Percentiles rank a stretch among this genome's conserved stretches.
Conservation (phyloP, 2,113 vertebrate species). For the Phaethornis superciliosus region DNA sequence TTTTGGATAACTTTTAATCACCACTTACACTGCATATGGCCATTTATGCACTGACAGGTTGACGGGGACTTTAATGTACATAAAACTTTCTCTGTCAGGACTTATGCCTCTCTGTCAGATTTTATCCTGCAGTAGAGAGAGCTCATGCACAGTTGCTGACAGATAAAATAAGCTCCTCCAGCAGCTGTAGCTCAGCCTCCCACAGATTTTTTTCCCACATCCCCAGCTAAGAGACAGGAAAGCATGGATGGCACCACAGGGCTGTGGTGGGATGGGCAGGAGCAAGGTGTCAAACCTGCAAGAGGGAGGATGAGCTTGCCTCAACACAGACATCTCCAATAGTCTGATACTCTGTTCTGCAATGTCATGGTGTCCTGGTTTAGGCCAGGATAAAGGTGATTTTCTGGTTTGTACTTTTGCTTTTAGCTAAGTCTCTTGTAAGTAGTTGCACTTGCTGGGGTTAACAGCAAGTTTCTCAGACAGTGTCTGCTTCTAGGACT, state of each 20-base stretch:
- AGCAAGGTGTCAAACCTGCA: rapidly evolving
- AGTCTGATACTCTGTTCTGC: neutral
- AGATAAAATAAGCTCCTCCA: conserved; percentile 66
- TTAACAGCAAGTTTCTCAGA: too few relatives aligned
- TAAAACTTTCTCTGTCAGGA: conserved; percentile 66
- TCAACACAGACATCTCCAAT: rapidly evolving
- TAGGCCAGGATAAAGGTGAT: too few relatives aligned
- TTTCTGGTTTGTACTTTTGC: too few relatives aligned
- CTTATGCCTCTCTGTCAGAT: conserved; percentile 61
- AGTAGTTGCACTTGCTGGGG: too few relatives aligned
- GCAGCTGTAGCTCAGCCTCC: conserved; percentile 60
- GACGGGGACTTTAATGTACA: conserved; percentile 58
- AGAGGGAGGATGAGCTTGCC: neutral
- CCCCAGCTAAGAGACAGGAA: neutral
- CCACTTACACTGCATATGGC: conserved; percentile 31
- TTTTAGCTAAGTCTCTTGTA: too few relatives aligned
- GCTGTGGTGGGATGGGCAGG: rapidly evolving
- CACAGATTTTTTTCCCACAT: neutral
- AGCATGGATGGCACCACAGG: neutral
- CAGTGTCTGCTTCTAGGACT: too few relatives aligned
- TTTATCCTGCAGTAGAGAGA: conserved; percentile 62
- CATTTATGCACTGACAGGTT: conserved; percentile 64
- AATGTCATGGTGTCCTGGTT: neutral
- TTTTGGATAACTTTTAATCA: conserved; percentile 57
- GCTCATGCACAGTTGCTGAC: conserved; percentile 58